phyloP scores from a whole-genome alignment of 2,888 invertebrate species.

The Antheraea assamensis region DNA sequence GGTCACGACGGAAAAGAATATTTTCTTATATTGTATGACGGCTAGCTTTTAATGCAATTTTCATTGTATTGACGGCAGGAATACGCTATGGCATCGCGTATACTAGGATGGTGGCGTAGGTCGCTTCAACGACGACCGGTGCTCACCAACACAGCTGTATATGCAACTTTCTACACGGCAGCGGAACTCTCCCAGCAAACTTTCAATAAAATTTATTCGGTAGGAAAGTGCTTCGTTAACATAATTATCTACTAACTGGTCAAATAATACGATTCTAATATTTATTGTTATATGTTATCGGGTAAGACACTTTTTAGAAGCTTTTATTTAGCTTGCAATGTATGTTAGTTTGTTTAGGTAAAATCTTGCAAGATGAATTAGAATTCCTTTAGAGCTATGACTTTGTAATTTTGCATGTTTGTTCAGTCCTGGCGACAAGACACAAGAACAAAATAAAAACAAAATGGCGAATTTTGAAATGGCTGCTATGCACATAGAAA shows the following conservation, averaged over 20 bases:
- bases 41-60: not conserved
- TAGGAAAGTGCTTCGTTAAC: constrained; percentile 57
- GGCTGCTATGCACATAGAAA: no score
- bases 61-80: not conserved
- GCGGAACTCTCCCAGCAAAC: constrained; percentile 92
- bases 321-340: no score
- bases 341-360: no score
- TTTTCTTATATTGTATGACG: not conserved
- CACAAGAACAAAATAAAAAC: no score
- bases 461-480: no score
- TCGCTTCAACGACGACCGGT: constrained; percentile 77
- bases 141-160: constrained; percentile 83
- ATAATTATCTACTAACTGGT: not conserved
- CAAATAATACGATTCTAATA: not conserved
- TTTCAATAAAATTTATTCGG: constrained; percentile 85
- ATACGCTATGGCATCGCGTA: constrained; percentile 45
- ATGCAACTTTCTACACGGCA: constrained; percentile 89
- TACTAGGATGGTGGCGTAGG: constrained; percentile 45
- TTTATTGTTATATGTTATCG: not conserved
- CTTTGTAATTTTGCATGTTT: no score
- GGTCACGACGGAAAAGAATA: not conserved
- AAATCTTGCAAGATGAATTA: no score
- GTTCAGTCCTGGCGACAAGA: no score
- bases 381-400: no score
- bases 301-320: no score